Conservation (phyloP, 2,888 invertebrate species). For the Oscheius sp. region DNA sequence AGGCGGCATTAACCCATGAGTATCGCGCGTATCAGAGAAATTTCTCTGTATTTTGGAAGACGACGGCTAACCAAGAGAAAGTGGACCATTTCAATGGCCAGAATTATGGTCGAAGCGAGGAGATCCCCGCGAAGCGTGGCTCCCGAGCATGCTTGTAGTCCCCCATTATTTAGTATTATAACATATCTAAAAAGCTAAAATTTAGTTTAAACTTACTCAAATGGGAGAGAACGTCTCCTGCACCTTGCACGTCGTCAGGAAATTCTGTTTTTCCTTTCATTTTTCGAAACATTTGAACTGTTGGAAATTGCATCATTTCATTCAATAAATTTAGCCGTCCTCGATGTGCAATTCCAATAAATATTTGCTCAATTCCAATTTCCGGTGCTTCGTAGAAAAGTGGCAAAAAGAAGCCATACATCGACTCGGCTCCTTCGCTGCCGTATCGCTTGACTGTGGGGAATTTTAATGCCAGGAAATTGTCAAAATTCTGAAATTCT, state of each 20-base stretch:
- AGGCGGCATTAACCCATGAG: too few relatives aligned
- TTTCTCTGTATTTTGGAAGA: too few relatives aligned
- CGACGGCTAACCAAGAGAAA: too few relatives aligned
- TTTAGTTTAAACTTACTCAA: constrained; percentile 82
- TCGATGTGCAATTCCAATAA: constrained; percentile 91
- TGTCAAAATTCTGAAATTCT: constrained; percentile 82
- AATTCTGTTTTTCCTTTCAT: constrained; percentile 89
- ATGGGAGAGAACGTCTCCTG: constrained; percentile 93
- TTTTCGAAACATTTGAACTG: constrained; percentile 89
- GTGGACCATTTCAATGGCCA: too few relatives aligned
- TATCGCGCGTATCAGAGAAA: too few relatives aligned
- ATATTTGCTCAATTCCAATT: constrained; percentile 71
- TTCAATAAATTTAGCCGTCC: constrained; percentile 90
- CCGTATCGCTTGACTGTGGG: constrained; percentile 93
- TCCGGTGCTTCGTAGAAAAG: constrained; percentile 62
- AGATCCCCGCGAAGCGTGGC: too few relatives aligned
- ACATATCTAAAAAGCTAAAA: too few relatives aligned
- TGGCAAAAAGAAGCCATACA: constrained; percentile 84
- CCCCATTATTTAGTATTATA: too few relatives aligned
- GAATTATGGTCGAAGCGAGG: too few relatives aligned
- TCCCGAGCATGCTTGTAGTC: too few relatives aligned
- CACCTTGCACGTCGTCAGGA: constrained; percentile 82
- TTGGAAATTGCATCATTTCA: constrained; percentile 85
- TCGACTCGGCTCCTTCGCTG: constrained; percentile 93
- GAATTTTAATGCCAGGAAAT: constrained; percentile 90